Conservation (phyloP, 2,113 vertebrate species). For the Odocoileus virginianus region DNA sequence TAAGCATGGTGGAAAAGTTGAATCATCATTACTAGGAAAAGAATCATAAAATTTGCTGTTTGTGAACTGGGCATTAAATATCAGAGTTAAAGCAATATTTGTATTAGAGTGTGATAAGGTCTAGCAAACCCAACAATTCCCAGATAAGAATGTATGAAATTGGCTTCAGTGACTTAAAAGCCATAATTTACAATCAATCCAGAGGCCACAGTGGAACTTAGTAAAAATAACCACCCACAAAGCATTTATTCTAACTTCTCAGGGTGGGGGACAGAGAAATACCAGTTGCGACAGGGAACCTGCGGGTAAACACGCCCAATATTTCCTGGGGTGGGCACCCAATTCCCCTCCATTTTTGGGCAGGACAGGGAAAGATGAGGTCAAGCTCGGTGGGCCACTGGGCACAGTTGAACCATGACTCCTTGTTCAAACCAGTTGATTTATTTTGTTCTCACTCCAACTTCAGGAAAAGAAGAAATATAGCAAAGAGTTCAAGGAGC, state of each 20-base stretch:
- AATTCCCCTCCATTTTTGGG: background rate
- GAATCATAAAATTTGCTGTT: constrained; percentile 32
- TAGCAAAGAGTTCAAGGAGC: background rate
- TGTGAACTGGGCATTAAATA: constrained; percentile 51
- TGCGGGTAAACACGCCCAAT: fast-evolving
- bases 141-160: constrained; percentile 29
- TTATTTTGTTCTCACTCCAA: background rate
- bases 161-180: background rate
- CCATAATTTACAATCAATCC: constrained; percentile 9
- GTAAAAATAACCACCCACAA: background rate
- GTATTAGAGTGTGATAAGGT: constrained; percentile 13
- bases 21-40: constrained; percentile 45
- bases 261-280: background rate
- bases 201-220: constrained; percentile 6
- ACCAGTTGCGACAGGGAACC: background rate
- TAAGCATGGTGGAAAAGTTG: background rate
- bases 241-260: background rate
- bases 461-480: background rate
- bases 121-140: constrained; percentile 17
- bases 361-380: background rate
- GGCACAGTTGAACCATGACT: background rate
- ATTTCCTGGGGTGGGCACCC: background rate
- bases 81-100: constrained; percentile 44
- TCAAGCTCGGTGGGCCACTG: background rate
- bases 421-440: background rate